Conservation (phyloP, 53 echinoderm and acorn worm species). For the Temnopleurus reevesii region DNA sequence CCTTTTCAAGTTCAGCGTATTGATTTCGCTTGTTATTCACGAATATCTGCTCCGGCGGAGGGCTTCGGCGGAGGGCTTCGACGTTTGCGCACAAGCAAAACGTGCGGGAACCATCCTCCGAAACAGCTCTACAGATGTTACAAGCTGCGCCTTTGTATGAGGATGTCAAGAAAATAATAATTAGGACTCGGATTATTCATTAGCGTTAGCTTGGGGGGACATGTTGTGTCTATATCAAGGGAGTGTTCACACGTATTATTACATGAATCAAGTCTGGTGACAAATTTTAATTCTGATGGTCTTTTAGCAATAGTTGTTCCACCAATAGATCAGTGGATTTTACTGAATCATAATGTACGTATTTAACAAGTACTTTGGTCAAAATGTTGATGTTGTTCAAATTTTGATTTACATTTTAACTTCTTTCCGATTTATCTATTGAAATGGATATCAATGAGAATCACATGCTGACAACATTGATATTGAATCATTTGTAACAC, state of each 20-base stretch:
- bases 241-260: neutral
- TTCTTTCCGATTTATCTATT: too few species aligned
- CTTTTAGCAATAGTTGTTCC: too few species aligned
- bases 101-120: neutral
- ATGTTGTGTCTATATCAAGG: neutral
- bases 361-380: too few species aligned
- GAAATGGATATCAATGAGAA: too few species aligned
- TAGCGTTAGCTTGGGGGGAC: neutral
- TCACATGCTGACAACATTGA: too few species aligned
- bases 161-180: constrained; percentile 2
- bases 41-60: neutral
- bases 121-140: constrained; percentile 7
- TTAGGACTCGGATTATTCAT: constrained; percentile 11
- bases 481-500: too few species aligned
- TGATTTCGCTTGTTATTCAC: constrained; percentile 11
- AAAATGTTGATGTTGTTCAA: too few species aligned
- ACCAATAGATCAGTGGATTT: too few species aligned
- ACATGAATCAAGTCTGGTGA: too few species aligned
- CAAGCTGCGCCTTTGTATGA: neutral
- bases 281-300: too few species aligned
- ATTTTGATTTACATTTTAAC: too few species aligned
- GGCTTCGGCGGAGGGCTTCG: neutral
- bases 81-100: neutral
- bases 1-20: constrained; percentile 5
- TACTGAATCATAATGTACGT: too few species aligned